phyloP scores from a whole-genome alignment of 2,888 invertebrate species.

The Campopleginae sp. region DNA sequence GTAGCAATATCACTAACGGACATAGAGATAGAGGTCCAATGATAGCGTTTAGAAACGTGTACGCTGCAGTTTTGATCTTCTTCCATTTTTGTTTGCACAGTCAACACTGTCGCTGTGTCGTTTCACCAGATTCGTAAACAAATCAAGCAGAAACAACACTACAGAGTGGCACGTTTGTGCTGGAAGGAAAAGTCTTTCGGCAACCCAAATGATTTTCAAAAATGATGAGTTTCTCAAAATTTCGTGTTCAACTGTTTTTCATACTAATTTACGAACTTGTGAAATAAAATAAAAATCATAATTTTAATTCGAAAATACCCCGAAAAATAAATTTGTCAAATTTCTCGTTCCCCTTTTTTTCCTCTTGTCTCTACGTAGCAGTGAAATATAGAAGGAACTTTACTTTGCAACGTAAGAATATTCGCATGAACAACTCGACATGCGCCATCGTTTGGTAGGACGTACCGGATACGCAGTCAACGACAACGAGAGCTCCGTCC shows the following conservation, averaged over 20 bases:
- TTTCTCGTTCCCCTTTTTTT: slow-evolving; percentile 10
- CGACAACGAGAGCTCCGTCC: slow-evolving; percentile 99
- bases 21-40: slow-evolving; percentile 94
- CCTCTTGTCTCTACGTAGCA: slow-evolving; percentile 19
- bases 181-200: slow-evolving; percentile 73
- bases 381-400: slow-evolving; percentile 58
- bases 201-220: slow-evolving; percentile 9
- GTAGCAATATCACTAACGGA: slow-evolving; percentile 88
- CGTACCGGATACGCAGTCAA: slow-evolving; percentile 99
- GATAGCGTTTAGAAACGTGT: slow-evolving; percentile 88
- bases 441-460: slow-evolving; percentile 71
- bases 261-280: not conserved
- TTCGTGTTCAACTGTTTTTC: not conserved
- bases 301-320: not conserved
- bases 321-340: not conserved
- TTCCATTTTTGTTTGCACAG: slow-evolving; percentile 87
- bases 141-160: slow-evolving; percentile 72
- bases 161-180: slow-evolving; percentile 81
- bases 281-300: not conserved
- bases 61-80: slow-evolving; percentile 85
- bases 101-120: slow-evolving; percentile 85
- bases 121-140: slow-evolving; percentile 69
- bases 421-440: slow-evolving; percentile 65
- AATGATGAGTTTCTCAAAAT: not conserved
- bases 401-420: slow-evolving; percentile 66